Conservation (phyloP, 2,888 invertebrate genomes). For the Aphrophora alni region DNA sequence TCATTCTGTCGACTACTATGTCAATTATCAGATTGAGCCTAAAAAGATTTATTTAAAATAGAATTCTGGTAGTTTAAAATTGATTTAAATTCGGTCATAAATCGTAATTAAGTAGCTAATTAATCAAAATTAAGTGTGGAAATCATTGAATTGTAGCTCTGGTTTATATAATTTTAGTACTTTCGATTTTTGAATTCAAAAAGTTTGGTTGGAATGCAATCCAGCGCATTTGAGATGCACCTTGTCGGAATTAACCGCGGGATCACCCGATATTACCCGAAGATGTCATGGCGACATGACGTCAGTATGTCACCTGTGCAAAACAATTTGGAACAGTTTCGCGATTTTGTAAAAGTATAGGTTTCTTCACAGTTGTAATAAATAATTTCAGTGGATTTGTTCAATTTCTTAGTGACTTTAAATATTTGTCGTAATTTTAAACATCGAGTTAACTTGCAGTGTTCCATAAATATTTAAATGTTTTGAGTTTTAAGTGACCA, state of each 20-base stretch:
- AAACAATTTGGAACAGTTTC: constrained; percentile 49
- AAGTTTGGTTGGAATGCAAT: constrained; percentile 14
- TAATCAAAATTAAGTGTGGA: background rate
- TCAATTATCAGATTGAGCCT: background rate
- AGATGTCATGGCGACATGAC: constrained; percentile 48
- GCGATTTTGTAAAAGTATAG: constrained; percentile 24
- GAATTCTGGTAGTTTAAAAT: background rate
- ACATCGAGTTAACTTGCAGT: background rate
- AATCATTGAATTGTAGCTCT: background rate
- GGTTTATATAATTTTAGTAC: background rate
- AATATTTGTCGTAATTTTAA: background rate
- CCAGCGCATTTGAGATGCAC: constrained; percentile 36
- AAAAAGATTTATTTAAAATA: background rate
- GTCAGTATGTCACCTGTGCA: constrained; percentile 51
- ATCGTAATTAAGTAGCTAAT: background rate
- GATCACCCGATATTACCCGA: constrained; percentile 48
- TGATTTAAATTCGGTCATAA: constrained; percentile 4
- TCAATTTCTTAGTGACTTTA: background rate
- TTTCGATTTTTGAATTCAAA: constrained; percentile 31
- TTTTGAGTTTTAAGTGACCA: constrained; percentile 55
- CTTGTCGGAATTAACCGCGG: constrained; percentile 44
- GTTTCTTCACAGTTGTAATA: constrained; percentile 39
- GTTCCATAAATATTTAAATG: constrained; percentile 10
- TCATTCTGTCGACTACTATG: background rate
- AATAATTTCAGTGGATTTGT: background rate